phyloP scores from a whole-genome alignment of 2,113 vertebrate species.

The Dicentrarchus labrax region DNA sequence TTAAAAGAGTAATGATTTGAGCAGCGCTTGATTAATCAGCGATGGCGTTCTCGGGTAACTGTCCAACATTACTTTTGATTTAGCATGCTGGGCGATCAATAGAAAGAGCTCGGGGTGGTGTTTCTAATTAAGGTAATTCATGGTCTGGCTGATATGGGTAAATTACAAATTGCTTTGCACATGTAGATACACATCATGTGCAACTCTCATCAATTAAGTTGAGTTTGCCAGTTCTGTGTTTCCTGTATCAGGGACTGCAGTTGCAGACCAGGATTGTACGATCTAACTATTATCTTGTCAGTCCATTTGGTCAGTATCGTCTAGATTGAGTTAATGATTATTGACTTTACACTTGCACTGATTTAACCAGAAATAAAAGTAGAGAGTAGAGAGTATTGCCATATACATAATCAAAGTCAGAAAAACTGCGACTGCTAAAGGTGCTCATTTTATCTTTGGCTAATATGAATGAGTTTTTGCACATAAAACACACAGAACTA shows the following conservation, averaged over 20 bases:
- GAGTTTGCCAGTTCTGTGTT: slow-evolving; percentile 25
- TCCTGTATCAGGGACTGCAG: slow-evolving; percentile 3
- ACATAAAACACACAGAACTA: too few relatives aligned
- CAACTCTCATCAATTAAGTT: slow-evolving; percentile 34
- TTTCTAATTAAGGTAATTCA: slow-evolving; percentile 88
- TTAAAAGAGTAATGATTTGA: slow-evolving; percentile 73
- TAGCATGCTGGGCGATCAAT: slow-evolving; percentile 78
- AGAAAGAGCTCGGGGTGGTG: slow-evolving; percentile 78
- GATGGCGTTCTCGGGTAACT: slow-evolving; percentile 68
- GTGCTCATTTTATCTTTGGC: too few relatives aligned
- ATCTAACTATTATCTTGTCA: neutral
- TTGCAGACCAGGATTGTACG: neutral
- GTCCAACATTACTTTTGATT: slow-evolving; percentile 81
- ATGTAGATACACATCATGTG: slow-evolving; percentile 53
- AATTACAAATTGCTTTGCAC: slow-evolving; percentile 74
- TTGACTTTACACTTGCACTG: slow-evolving; percentile 3
- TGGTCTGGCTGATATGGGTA: slow-evolving; percentile 70
- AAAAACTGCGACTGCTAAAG: too few relatives aligned
- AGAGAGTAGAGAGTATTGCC: neutral
- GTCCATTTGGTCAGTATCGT: neutral
- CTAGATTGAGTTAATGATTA: neutral
- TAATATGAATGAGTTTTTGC: too few relatives aligned
- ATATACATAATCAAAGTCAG: neutral
- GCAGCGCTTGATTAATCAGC: slow-evolving; percentile 69
- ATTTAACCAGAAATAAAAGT: neutral